Evolutionary conservation across 2,888 invertebrate genomes (phyloP).

Genomic region (Andrena flavipes): DNA sequence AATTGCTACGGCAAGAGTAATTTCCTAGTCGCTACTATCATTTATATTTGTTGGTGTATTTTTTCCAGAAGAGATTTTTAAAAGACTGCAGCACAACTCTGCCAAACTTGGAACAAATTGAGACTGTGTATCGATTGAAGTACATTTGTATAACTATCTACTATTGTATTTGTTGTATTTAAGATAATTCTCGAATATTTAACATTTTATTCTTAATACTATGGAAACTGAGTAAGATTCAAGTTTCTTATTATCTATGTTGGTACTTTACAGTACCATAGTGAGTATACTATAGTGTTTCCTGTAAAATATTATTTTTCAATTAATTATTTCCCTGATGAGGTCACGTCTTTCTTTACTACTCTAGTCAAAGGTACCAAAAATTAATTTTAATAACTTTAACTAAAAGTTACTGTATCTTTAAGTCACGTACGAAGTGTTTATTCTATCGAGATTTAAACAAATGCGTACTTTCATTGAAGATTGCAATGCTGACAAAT

Average conservation of each 20-base stretch:
- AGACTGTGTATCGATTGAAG: conserved; percentile 40
- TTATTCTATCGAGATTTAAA: conserved; percentile 22
- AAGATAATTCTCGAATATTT: background rate
- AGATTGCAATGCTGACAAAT: conserved; percentile 19
- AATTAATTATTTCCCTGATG: too few species aligned
- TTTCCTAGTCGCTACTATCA: background rate
- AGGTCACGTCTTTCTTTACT: too few species aligned
- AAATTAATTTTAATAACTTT: background rate
- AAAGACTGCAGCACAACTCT: conserved; percentile 30
- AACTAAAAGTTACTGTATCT: background rate
- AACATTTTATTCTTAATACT: conserved; percentile 17
- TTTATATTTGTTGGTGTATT: conserved; percentile 9
- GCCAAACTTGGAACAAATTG: conserved; percentile 8
- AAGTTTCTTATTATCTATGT: background rate
- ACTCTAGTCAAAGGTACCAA: too few species aligned
- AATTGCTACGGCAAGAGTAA: background rate
- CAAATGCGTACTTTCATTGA: background rate
- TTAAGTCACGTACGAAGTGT: background rate
- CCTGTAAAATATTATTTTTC: too few species aligned
- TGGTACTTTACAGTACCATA: too few species aligned
- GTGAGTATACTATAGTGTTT: too few species aligned
- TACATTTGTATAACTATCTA: background rate
- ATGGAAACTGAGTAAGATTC: background rate
- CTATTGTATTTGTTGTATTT: conserved; percentile 1
- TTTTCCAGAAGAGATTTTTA: background rate